A percentile compares a stretch with the other conserved stretches of the same genome.
These are phyloP conservation scores for Platyrinchus mystaceus DNA, from an alignment of 2,797 vertebrate genomes.

Conservation along the genomic window DNA sequence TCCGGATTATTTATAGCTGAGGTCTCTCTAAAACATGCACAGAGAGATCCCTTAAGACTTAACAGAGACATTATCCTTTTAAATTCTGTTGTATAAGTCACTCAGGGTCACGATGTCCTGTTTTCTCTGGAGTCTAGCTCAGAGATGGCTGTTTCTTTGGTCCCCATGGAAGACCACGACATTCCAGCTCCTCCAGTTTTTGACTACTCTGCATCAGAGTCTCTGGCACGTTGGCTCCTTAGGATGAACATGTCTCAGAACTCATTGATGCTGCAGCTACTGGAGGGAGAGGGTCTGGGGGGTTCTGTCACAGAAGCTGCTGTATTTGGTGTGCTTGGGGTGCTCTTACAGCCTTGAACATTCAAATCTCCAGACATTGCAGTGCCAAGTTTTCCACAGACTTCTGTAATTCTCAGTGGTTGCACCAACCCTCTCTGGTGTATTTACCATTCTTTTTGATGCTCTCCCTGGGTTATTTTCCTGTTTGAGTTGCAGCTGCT, in stretches of 20 bases:
- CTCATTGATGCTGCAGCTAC: not conserved
- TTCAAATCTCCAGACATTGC: not conserved
- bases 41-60: not conserved
- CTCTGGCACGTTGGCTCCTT: not conserved
- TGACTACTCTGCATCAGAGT: not conserved
- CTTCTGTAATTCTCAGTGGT: not conserved
- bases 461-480: not conserved
- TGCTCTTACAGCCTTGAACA: not conserved
- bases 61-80: not conserved
- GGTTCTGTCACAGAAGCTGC: not conserved
- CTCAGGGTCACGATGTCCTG: not conserved
- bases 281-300: not conserved
- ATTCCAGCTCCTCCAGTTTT: not conserved
- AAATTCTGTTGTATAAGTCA: slow-evolving; percentile 14
- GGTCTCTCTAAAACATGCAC: not conserved
- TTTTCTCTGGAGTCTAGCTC: slow-evolving; percentile 18
- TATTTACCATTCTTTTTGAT: not conserved
- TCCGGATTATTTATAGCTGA: not conserved
- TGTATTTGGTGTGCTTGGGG: not conserved
- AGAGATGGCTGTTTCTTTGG: not conserved
- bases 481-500: not conserved
- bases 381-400: not conserved
- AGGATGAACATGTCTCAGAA: not conserved
- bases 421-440: not conserved
- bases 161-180: not conserved